Evolutionary conservation across 2,797 vertebrate genomes (phyloP), one percentile per base, ranked within the genome.

Genomic region (Sebastes umbrosus): DNA sequence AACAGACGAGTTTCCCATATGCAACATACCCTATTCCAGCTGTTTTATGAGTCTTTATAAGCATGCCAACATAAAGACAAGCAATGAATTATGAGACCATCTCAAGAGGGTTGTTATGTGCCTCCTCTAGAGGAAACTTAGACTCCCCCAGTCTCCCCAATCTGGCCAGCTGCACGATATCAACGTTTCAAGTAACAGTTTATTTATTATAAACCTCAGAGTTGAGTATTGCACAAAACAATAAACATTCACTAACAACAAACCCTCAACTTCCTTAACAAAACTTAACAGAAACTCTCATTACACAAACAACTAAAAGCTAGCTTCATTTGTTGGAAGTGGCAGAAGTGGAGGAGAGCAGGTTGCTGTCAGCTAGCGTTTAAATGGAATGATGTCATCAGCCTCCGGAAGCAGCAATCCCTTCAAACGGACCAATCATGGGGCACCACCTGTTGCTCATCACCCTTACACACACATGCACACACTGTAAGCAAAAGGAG

Each of bases 21-120:
- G 8, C 29, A 22, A 8, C 6, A 46, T 18, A 8, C 25, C 46
- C 5, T n/a, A 4, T 14, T 77, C 50, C 81, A 75, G 59, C 59
- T 69, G 24, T 31, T 84, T 76, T 8, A 36, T 66, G 18, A 14
- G 12, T 18, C 34, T 73, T 73, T 3, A 59, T 16, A 8, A 58
- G 25, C n/a, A 65, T n/a, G 46, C 46, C 64, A 74, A 20, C 18
- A 14, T 39, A 69, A 74, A 79, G 62, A 73, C 57, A 43, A 80
- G 60, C 31, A 39, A 9, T 73, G n/a, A 83, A 66, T 32, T 46
- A 77, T 39, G 31, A 78, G 20, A 43, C 20, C 8, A 4, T 74
- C 58, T 59, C 46, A 43, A 34, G 27, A 54, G 31, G 9, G 5
- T 57, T 72, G 57, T 62, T 31, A 16, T 22, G 57, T 72, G 13